Evolutionary conservation across 2,113 vertebrate genomes (phyloP).

Genomic region (Lepus europaeus): DNA sequence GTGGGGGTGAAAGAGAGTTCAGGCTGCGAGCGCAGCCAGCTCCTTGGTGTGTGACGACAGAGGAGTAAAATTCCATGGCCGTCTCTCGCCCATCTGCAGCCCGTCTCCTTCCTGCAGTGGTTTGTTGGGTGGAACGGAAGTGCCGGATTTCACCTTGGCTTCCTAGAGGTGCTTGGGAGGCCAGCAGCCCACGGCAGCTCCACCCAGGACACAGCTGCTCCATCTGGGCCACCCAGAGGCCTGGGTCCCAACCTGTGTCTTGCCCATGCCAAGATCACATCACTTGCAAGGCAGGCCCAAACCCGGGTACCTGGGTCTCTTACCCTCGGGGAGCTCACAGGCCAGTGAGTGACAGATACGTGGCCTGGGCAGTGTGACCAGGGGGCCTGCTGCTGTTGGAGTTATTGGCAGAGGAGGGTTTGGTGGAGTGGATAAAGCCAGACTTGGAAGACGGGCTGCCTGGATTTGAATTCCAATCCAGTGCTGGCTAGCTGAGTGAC

Average conservation of each 20-base stretch:
- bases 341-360: not conserved
- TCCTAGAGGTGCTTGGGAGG: not conserved
- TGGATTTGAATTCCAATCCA: not conserved
- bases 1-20: not conserved
- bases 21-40: not conserved
- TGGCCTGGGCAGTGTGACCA: not conserved
- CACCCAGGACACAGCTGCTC: fast-evolving
- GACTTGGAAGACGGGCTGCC: not conserved
- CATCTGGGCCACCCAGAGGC: not conserved
- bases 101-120: not conserved
- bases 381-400: not conserved
- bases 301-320: not conserved
- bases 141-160: fast-evolving
- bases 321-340: not conserved
- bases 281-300: not conserved
- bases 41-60: not conserved
- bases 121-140: not conserved
- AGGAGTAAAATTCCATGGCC: not conserved
- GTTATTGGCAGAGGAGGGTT: not conserved
- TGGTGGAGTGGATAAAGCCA: not conserved
- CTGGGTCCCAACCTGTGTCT: not conserved
- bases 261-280: not conserved
- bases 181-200: not conserved
- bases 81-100: not conserved
- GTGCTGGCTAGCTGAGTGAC: not conserved